Base-by-base conservation (phyloP, 2,888 invertebrate species). In the Tribolium freemani region DNA sequence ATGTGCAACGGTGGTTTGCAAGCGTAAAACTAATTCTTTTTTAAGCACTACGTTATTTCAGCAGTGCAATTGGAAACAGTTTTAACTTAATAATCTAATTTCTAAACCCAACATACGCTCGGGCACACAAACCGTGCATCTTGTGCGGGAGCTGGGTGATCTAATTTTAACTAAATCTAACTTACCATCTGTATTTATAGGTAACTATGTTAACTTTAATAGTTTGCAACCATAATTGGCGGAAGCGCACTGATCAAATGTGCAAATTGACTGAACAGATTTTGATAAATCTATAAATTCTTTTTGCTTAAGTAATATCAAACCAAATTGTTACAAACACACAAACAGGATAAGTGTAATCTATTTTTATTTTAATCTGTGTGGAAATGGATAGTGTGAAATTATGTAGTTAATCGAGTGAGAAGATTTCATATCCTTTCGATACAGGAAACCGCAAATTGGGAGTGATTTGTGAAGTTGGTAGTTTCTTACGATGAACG, bases 161-260 rank as follows among this genome's bases (percentile, higher is more conserved):
- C 30, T 51, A 63, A 51, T 63, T 63, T 9, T 26, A 63, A 48
- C 48, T 48, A 48, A 44, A 30, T 2, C 48, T 48, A 50, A 48
- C 26, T 63, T 63, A 26, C 63, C 30, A 31, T 26, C 31, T 63
- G 63, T 31, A 50, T 51, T 63, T 61, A 61, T 61, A 61, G 60
- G 26, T 48, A 48, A 61, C 46, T 61, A 48, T 48, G 26, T 11
- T 26, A 61, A 48, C 48, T 48, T 50, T 38, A 48, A 63, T 63
- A 50, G 63, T 61, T 31, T 13, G 16, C 21, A 58, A n/a, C 38
- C 9, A 31, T 38, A 58, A 38, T 45, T 44, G 38, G 44, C 45
- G 38, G 16, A 4, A 16, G 13, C 6, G 16, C 13, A 16, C 16
- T 50, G 50, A 50, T 50, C 11, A 50, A 50, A n/a, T 11, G 50